Evolutionary conservation across 1,140 invertebrate genomes (phyloP).

Genomic region (Danaus melanippus): DNA sequence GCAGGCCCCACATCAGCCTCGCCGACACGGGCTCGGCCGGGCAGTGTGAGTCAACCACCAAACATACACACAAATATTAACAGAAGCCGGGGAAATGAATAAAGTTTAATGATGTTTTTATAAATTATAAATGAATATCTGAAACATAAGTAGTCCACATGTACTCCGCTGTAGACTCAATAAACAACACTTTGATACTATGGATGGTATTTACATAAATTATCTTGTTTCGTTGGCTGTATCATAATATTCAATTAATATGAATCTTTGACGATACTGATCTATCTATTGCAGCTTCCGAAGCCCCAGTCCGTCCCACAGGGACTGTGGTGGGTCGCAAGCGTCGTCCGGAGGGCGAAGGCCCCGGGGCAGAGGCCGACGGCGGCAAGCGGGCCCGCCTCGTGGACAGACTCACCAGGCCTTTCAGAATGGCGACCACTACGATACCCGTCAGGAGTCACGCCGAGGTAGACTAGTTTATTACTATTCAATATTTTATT

Average conservation of each 20-base stretch:
- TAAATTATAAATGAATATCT: too few relatives aligned
- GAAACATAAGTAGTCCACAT: too few relatives aligned
- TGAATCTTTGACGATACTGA: too few relatives aligned
- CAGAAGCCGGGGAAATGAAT: too few relatives aligned
- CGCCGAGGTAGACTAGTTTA: conserved; percentile 22
- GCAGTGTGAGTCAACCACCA: too few relatives aligned
- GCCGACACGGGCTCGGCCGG: too few relatives aligned
- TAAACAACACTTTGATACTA: too few relatives aligned
- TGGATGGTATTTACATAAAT: too few relatives aligned
- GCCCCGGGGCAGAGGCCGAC: conserved; percentile 7
- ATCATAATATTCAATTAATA: neutral
- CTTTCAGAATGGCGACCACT: conserved; percentile 13
- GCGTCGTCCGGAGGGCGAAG: conserved; percentile 33
- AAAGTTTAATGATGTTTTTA: too few relatives aligned
- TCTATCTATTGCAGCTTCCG: conserved; percentile 13
- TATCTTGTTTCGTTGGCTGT: neutral
- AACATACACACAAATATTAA: too few relatives aligned
- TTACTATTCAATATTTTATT: neutral
- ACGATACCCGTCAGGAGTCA: conserved; percentile 18
- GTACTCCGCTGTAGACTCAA: too few relatives aligned
- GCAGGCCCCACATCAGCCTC: too few relatives aligned
- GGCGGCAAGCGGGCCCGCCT: conserved; percentile 10
- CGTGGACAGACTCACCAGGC: conserved; percentile 11
- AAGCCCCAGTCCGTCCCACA: conserved; percentile 34
- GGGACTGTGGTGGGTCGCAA: conserved; percentile 63